phyloP scores from a whole-genome alignment of 1,140 invertebrate genomes.

The Adelges cooleyi region DNA sequence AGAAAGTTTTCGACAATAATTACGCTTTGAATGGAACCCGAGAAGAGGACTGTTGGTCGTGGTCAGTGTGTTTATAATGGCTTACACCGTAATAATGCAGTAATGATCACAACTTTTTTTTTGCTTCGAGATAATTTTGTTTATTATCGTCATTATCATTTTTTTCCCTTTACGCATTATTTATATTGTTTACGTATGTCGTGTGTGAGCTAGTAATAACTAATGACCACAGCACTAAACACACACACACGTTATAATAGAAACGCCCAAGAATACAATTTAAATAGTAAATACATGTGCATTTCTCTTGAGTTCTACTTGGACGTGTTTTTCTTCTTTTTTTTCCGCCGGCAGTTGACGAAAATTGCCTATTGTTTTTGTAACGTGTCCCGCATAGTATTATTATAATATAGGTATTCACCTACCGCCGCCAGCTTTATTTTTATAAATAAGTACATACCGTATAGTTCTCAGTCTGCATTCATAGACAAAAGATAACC shows the following conservation, averaged over 20 bases:
- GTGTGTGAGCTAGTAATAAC: constrained; percentile 10
- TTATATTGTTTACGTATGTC: constrained; percentile 14
- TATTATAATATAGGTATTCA: no score
- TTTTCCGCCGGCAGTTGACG: neutral
- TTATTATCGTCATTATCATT: constrained; percentile 11
- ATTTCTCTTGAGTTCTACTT: constrained; percentile 7
- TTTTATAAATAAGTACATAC: no score
- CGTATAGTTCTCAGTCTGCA: no score
- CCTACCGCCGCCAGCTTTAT: no score
- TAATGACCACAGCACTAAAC: neutral
- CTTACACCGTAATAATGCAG: constrained; percentile 1
- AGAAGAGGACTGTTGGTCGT: constrained; percentile 1
- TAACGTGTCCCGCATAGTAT: neutral
- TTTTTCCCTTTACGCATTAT: neutral
- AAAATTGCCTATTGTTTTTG: constrained; percentile 19
- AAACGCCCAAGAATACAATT: neutral
- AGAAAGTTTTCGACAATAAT: constrained; percentile 25
- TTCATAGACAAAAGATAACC: no score
- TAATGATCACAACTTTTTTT: constrained; percentile 23
- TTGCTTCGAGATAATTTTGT: constrained; percentile 19
- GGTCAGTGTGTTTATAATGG: constrained; percentile 21
- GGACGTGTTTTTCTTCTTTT: neutral
- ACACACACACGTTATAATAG: neutral
- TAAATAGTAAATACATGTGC: neutral
- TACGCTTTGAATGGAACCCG: constrained; percentile 18